Base-by-base conservation (phyloP, 2,113 vertebrate species). In the Chamaea fasciata region DNA sequence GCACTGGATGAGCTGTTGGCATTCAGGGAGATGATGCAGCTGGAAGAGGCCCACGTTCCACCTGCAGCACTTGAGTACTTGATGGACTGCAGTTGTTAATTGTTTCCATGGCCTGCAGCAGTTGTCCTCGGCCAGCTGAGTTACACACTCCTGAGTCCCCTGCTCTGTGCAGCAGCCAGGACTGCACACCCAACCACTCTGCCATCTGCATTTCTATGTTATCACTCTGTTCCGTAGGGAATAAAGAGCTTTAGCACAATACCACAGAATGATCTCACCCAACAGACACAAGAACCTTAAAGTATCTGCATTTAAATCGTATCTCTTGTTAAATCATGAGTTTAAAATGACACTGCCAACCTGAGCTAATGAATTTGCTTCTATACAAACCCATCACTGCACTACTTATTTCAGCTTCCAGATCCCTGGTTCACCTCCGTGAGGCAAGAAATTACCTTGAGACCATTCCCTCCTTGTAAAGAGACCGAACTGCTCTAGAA, bases 351-450 rank as follows among this genome's bases (percentile, higher is more conserved):
- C 44, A 19, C 52, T 41, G 46, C 69, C 55, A 75, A 55, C 78
- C 41, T 24, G 26, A 83, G 50, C 67, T 93, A 81, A 91, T 73
- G 81, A 84, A 83, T 49, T 92, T 63, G n/a, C 65, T 95, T 93
- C 79, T 67, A 78, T 41, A 83, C 57, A 92, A 97, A 84, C 64
- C 81, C 83, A 92, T 73, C 31, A 65, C 81, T 92, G 82, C 52
- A 71, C 42, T 49, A 62, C 56, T 91, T 53, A 59, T 37, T 77
- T 94, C 74, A 83, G 62, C 59, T 82, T 87, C 73, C 81, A 96
- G 91, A 80, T 10, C 31, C 67, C 59, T 73, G 67, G 31, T 87
- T 82, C 46, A 49, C 41, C 73, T 27, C 52, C 41, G 26, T 60
- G 41, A 56, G 55, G 62, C 37, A 62, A 70, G n/a, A 83, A 95